A percentile compares a stretch with the other conserved stretches of the same genome.
phyloP scores from a whole-genome alignment of 1,140 invertebrate species.

The Caerostris extrusa region DNA sequence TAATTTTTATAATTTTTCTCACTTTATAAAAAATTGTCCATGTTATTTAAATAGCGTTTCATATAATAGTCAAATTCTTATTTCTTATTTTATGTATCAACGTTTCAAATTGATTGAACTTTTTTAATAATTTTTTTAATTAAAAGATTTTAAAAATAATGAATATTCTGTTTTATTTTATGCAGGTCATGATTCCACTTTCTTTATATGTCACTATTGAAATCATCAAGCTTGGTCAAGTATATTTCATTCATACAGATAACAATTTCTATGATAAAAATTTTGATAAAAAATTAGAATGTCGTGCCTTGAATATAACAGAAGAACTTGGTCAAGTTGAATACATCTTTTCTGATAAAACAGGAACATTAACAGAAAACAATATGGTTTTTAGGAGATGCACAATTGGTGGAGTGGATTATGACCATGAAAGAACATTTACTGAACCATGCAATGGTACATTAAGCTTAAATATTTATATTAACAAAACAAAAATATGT shows the following conservation, averaged over 20 bases:
- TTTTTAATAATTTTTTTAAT: too few relatives aligned
- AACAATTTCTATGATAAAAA: conserved; percentile 91
- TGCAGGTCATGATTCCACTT: conserved; percentile 96
- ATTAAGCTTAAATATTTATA: background rate
- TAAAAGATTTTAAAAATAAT: background rate
- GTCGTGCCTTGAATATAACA: conserved; percentile 97
- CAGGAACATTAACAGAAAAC: conserved; percentile 98
- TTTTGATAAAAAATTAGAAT: conserved; percentile 93
- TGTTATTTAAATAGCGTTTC: too few relatives aligned
- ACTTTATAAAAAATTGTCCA: too few relatives aligned
- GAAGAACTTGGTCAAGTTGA: conserved; percentile 98
- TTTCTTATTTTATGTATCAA: too few relatives aligned
- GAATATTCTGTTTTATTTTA: background rate
- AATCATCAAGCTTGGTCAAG: conserved; percentile 97
- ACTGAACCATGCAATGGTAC: conserved; percentile 1
- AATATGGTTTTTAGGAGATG: conserved; percentile 97
- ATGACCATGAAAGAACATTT: conserved; percentile 87
- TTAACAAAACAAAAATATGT: background rate
- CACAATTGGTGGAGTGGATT: conserved; percentile 93
- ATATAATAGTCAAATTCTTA: too few relatives aligned
- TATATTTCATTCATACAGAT: conserved; percentile 97
- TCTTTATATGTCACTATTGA: conserved; percentile 98
- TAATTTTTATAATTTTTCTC: too few relatives aligned
- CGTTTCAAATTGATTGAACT: too few relatives aligned
- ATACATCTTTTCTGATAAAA: conserved; percentile 98